phyloP scores from a whole-genome alignment of 2,113 vertebrate species.

The Psophia crepitans region DNA sequence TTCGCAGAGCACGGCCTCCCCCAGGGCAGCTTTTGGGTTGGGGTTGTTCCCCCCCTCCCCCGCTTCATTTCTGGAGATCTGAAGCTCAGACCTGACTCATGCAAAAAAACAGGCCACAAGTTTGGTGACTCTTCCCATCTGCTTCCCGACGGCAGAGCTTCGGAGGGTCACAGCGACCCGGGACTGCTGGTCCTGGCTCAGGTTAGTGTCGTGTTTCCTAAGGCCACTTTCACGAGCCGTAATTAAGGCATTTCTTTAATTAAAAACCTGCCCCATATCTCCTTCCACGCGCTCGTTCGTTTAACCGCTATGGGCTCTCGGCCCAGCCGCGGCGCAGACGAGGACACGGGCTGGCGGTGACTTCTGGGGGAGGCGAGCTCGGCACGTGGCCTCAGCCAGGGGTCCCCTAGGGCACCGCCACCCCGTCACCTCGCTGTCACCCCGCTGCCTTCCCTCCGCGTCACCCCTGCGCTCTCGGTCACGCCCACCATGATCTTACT shows the following conservation, averaged over 20 bases:
- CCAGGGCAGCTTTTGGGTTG: not conserved
- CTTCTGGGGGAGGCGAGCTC: not conserved
- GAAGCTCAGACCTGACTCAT: not conserved
- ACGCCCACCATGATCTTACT: constrained; percentile 62
- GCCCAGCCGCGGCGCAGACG: not conserved
- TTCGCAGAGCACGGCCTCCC: not conserved
- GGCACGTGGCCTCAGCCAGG: not conserved
- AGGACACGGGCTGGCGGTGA: not conserved
- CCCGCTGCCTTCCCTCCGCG: not conserved
- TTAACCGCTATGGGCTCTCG: not conserved
- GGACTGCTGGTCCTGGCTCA: not conserved
- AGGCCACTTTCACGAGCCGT: not conserved
- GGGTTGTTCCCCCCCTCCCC: fast-evolving
- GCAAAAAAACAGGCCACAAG: not conserved
- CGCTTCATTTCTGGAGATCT: not conserved
- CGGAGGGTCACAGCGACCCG: not conserved
- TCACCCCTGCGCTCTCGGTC: not conserved
- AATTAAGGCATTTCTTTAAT: not conserved
- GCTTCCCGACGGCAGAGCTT: not conserved
- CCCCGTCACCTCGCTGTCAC: not conserved
- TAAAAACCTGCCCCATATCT: not conserved
- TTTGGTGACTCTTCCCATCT: not conserved
- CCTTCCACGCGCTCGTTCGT: too few species aligned
- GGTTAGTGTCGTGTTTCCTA: not conserved
- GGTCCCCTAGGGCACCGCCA: not conserved